Evolutionary conservation across 2,113 vertebrate species (phyloP), one percentile per base, ranked within the genome.

Genomic region (Phyllostomus discolor): DNA sequence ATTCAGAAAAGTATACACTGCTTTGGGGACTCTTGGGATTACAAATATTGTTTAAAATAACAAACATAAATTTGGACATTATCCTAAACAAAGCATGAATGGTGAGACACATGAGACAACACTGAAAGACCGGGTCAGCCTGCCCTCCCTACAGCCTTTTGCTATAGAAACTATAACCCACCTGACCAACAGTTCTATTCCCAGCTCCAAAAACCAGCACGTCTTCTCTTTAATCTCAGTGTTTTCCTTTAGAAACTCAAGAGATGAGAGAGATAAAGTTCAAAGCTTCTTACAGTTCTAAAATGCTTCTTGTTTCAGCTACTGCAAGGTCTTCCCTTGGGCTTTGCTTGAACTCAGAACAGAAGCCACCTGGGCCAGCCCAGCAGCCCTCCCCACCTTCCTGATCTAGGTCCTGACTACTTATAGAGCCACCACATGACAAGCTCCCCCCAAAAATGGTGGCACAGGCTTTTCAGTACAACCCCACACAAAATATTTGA

Each of bases 141-240:
- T 0, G 0, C 5, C 6, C 14, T 31, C 24, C 3, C 6, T 8
- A 2, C 3, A 4, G 2, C 5, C 1, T 4, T 7, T 31, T 12
- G 10, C 67, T 31, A 1, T 28, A 22, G 22, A 52, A 15, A n/a
- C 31, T n/a, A 1, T 16, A 7, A 2, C 11, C 9, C 2, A 2
- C 31, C 5, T 26, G 9, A 17, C 20, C 76, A 26, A 2, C 5
- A 6, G 14, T 1, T 16, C 82, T 15, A 12, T 12, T 12, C 11
- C 2, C 11, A 11, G 12, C 6, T 17, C 3, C 0, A 11, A n/a
- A 72, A n/a, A 31, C 17, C 22, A 50, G 2, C 67, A 9, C 0
- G 0, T 6, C 19, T 10, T n/a, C 26, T 8, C 50, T 31, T 10
- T 2, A 4, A 11, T 28, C 43, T 16, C 16, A 2, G 0, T 7